Percentiles rank a stretch among this genome's conserved stretches.
Evolutionary conservation across 2,888 invertebrate species (phyloP).

Genomic region (Aphidius colemani): DNA sequence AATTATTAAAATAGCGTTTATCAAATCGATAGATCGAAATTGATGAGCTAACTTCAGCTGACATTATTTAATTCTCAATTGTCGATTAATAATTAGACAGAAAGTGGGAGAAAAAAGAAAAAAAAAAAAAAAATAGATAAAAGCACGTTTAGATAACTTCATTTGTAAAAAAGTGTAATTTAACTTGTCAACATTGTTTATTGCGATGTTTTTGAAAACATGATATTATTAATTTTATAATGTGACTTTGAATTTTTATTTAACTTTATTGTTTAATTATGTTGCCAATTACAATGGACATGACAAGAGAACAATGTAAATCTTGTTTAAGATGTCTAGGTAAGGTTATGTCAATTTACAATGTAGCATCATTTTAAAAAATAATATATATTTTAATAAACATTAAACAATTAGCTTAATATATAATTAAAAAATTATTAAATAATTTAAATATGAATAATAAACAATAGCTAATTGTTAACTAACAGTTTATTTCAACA

Average conservation of each 20-base stretch:
- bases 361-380: conserved; percentile 27
- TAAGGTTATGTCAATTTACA: conserved; percentile 60
- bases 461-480: neutral
- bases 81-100: no score
- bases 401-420: no score
- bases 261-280: conserved; percentile 43
- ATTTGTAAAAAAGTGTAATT: conserved; percentile 32
- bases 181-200: conserved; percentile 35
- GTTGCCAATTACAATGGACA: conserved; percentile 78
- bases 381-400: neutral
- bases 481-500: neutral
- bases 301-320: conserved; percentile 88
- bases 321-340: conserved; percentile 85
- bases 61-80: no score
- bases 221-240: conserved; percentile 22
- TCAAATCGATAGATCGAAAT: no score
- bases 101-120: no score
- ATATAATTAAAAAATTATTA: neutral
- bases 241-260: conserved; percentile 19
- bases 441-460: neutral
- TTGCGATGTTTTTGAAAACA: conserved; percentile 29
- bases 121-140: neutral
- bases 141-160: conserved; percentile 32
- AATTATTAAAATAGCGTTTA: no score
- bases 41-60: no score